These are phyloP conservation scores for Leptodirus hochenwartii DNA, from an alignment of 2,888 invertebrate species.

Conservation along the genomic window DNA sequence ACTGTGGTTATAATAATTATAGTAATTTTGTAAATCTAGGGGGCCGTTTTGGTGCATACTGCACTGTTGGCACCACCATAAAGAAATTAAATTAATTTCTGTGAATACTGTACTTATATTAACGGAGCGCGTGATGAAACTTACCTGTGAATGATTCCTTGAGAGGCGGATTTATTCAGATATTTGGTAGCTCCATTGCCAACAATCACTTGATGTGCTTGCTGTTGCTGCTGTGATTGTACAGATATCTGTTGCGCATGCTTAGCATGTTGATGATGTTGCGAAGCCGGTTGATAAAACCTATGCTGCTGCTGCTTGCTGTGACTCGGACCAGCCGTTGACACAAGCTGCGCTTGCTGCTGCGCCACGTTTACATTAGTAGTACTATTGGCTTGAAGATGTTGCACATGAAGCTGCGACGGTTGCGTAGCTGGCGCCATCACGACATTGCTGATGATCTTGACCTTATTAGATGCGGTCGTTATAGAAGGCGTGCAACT, in stretches of 20 bases:
- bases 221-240: constrained; percentile 18
- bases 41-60: too few relatives aligned
- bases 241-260: too few relatives aligned
- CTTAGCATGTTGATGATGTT: too few relatives aligned
- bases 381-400: constrained; percentile 18
- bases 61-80: too few relatives aligned
- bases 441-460: constrained; percentile 25
- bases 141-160: constrained; percentile 6
- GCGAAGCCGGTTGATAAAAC: too few relatives aligned
- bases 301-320: constrained; percentile 21
- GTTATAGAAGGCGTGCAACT: too few relatives aligned
- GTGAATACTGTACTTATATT: too few relatives aligned
- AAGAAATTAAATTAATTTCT: too few relatives aligned
- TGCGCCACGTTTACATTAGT: constrained; percentile 13
- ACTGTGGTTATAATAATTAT: too few relatives aligned
- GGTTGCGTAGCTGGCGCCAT: too few relatives aligned
- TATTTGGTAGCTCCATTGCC: constrained; percentile 23
- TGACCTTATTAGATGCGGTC: constrained; percentile 23
- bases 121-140: too few relatives aligned
- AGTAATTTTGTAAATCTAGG: constrained; percentile 15
- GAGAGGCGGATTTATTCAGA: constrained; percentile 17
- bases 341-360: constrained; percentile 14
- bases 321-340: constrained; percentile 10
- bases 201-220: constrained; percentile 20
- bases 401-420: constrained; percentile 22